These are phyloP conservation scores for Neuroterus valhalla DNA, from an alignment of 1,140 invertebrate species.

Conservation along the genomic window DNA sequence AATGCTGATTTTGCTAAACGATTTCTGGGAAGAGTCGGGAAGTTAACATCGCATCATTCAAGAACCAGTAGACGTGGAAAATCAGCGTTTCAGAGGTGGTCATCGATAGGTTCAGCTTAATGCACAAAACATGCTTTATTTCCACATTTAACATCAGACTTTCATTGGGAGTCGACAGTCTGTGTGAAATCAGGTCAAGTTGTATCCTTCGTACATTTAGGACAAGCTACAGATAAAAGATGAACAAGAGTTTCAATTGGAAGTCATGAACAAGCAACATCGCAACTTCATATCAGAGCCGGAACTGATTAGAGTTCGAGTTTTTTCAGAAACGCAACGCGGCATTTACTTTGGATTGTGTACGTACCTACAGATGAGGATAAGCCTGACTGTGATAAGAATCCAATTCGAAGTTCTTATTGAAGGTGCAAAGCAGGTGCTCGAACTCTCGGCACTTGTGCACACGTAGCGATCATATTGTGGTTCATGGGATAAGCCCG, in stretches of 20 bases:
- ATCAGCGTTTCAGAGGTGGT: background rate
- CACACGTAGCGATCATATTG: too few relatives aligned
- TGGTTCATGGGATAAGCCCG: too few relatives aligned
- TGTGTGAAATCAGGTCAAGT: constrained; percentile 33
- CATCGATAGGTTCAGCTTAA: background rate
- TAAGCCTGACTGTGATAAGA: too few relatives aligned
- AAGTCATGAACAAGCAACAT: background rate
- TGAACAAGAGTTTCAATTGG: background rate
- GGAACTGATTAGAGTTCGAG: constrained; percentile 29
- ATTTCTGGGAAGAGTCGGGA: background rate
- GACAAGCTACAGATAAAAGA: constrained; percentile 34
- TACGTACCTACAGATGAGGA: too few relatives aligned
- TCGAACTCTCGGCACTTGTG: too few relatives aligned
- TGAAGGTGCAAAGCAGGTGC: too few relatives aligned
- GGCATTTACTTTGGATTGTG: background rate
- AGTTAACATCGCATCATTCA: constrained; percentile 25
- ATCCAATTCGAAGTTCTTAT: too few relatives aligned
- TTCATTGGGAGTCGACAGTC: constrained; percentile 17
- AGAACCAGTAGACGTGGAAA: constrained; percentile 14
- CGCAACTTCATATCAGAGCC: background rate
- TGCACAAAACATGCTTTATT: too few relatives aligned
- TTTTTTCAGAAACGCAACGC: constrained; percentile 14
- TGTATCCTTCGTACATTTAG: constrained; percentile 35
- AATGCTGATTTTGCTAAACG: background rate
- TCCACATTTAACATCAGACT: constrained; percentile 5